Evolutionary conservation across 2,113 vertebrate species (phyloP).

Genomic region (Morone saxatilis): DNA sequence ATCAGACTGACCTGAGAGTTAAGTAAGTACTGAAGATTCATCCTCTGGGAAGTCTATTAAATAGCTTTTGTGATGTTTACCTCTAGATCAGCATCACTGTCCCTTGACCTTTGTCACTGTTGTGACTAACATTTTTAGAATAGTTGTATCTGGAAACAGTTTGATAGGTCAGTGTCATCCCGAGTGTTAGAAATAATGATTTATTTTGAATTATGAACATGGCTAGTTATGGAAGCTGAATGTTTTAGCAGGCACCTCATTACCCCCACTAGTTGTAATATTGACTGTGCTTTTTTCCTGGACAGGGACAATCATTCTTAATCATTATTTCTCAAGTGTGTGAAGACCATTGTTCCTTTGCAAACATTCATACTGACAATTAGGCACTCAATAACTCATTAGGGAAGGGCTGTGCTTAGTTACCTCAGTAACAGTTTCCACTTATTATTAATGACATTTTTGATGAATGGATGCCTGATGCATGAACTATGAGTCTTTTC

Average conservation of each 20-base stretch:
- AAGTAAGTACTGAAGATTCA: neutral
- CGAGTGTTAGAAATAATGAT: neutral
- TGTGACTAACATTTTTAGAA: too few relatives aligned
- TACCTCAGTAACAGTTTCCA: constrained; percentile 47
- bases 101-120: too few relatives aligned
- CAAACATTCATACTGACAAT: constrained; percentile 30
- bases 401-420: constrained; percentile 46
- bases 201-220: neutral
- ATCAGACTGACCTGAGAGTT: too few relatives aligned
- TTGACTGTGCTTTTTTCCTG: neutral
- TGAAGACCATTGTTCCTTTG: neutral
- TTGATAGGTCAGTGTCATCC: neutral
- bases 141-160: neutral
- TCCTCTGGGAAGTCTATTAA: neutral
- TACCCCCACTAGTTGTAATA: neutral
- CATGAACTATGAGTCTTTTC: neutral
- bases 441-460: constrained; percentile 46
- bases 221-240: neutral
- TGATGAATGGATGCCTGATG: constrained; percentile 51
- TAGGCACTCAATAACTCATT: constrained; percentile 53
- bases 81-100: neutral
- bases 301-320: neutral
- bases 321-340: constrained; percentile 20
- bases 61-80: neutral
- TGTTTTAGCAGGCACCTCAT: neutral